Evolutionary conservation across 2,888 invertebrate genomes (phyloP).

Genomic region (Scaptomyza reducta): DNA sequence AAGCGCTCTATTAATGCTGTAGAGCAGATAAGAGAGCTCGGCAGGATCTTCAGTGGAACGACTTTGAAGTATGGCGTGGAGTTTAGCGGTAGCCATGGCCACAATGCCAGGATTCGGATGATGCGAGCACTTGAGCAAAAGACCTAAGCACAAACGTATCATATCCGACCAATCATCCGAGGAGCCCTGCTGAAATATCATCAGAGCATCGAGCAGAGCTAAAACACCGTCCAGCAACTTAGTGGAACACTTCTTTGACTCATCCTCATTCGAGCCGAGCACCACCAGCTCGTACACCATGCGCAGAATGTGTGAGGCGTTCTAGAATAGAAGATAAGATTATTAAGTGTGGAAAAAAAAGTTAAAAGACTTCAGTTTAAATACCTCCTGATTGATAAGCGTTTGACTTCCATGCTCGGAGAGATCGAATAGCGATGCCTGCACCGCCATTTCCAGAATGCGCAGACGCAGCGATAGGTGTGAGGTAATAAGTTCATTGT

Average conservation of each 20-base stretch:
- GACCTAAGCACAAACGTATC: conserved; percentile 85
- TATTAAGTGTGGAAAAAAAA: not conserved
- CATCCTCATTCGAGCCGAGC: conserved; percentile 85
- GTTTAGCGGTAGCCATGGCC: conserved; percentile 87
- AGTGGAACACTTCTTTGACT: conserved; percentile 85
- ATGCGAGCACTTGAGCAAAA: conserved; percentile 85
- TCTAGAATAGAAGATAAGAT: conserved; percentile 65
- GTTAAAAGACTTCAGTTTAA: not conserved
- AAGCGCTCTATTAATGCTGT: conserved; percentile 84
- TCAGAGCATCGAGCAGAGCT: conserved; percentile 85
- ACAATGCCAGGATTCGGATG: conserved; percentile 85
- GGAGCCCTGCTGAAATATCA: conserved; percentile 86
- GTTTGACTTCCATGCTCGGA: conserved; percentile 85
- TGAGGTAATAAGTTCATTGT: conserved; percentile 86
- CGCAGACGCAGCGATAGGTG: conserved; percentile 86
- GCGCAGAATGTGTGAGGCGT: conserved; percentile 86
- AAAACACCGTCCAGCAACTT: conserved; percentile 86
- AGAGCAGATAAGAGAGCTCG: conserved; percentile 86
- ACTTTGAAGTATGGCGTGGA: conserved; percentile 87
- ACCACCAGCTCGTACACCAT: conserved; percentile 87
- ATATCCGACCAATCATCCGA: conserved; percentile 86
- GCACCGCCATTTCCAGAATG: conserved; percentile 87
- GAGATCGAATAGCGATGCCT: conserved; percentile 86
- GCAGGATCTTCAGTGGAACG: conserved; percentile 85
- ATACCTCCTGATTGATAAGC: conserved; percentile 84